Evolutionary conservation across 2,113 vertebrate genomes (phyloP), one percentile per base, ranked within the genome.

Genomic region (Jaculus jaculus): DNA sequence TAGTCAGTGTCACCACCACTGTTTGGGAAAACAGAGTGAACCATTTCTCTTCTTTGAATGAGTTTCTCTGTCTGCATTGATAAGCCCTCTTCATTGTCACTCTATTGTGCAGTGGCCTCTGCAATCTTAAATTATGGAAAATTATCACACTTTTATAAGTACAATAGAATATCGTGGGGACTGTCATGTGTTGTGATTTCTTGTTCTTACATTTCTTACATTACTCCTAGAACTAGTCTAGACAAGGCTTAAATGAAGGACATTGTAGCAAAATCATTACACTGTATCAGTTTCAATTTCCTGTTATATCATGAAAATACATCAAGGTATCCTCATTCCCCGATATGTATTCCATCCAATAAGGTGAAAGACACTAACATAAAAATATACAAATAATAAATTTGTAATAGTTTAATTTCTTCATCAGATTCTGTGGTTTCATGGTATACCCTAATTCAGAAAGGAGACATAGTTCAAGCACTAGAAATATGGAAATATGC

Each of bases 161-260:
- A 16, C 0, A 58, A 34, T 2, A 51, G 69, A 42, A 60, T 1
- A 60, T 1, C 12, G n/a, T 13, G 4, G 20, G 51, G 11, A 0
- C 12, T 71, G 4, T 69, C 32, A 18, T 61, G 21, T 3, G 21
- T 20, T 84, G 39, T 17, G 66, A 54, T 39, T 21, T 26, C 73
- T 78, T 72, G 7, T 86, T 91, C 42, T 87, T 68, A 86, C 0
- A 79, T 23, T 51, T 92, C 37, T 80, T 39, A 65, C 23, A 10
- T 24, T 72, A 9, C 24, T 2, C 3, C 1, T 42, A 32, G 30
- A 78, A 72, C 10, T 84, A 75, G 69, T 47, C 28, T 23, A 83
- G 72, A 71, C 20, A 2, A 84, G 8, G 4, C 13, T 54, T 34
- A 21, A 65, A 20, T 68, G 16, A 78, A 80, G 23, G 42, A 47